These are phyloP conservation scores for Diaperis boleti DNA, from an alignment of 2,888 invertebrate genomes.

Conservation along the genomic window DNA sequence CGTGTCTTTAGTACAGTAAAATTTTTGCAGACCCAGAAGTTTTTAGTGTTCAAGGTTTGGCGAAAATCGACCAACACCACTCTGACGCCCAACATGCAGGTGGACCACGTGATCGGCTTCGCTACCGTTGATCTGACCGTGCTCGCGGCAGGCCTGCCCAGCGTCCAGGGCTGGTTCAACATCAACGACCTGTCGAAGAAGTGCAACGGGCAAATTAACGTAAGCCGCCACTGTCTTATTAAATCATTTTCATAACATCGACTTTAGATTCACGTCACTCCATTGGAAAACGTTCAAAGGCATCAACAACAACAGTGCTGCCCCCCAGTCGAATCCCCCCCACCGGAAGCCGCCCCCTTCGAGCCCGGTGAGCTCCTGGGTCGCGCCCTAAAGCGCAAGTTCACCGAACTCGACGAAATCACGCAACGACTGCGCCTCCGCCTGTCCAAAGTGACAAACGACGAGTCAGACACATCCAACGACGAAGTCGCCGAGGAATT, in stretches of 20 bases:
- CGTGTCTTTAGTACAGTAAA: constrained; percentile 5
- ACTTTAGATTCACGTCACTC: constrained; percentile 68
- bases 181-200: constrained; percentile 72
- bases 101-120: constrained; percentile 73
- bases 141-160: constrained; percentile 67
- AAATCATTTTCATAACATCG: too few relatives aligned
- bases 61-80: constrained; percentile 67
- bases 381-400: constrained; percentile 71
- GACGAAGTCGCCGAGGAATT: constrained; percentile 69
- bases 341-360: neutral
- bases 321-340: neutral
- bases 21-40: constrained; percentile 69
- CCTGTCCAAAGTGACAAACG: constrained; percentile 71
- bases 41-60: constrained; percentile 74
- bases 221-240: too few relatives aligned
- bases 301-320: constrained; percentile 21
- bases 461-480: constrained; percentile 63
- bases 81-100: constrained; percentile 68
- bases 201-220: constrained; percentile 74
- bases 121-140: constrained; percentile 72
- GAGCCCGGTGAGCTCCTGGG: constrained; percentile 62
- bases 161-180: constrained; percentile 74
- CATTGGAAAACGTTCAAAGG: constrained; percentile 66
- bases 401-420: constrained; percentile 74
- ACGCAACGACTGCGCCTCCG: constrained; percentile 72